These are phyloP conservation scores for Poeciliopsis gracilis DNA, from an alignment of 2,797 vertebrate genomes.

Conservation along the genomic window DNA sequence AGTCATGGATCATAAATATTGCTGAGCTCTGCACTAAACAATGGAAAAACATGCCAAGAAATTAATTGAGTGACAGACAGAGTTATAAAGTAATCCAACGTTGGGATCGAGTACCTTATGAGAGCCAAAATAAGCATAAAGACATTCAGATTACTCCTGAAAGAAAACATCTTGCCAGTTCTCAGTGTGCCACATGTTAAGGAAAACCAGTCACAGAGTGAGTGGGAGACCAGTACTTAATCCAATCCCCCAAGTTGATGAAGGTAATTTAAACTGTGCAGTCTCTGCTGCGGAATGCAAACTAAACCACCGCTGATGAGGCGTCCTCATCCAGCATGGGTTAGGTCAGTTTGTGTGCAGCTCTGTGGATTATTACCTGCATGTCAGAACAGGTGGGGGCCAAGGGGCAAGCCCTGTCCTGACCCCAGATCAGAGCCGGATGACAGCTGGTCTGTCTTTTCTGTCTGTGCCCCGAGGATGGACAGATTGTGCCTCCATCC, in stretches of 20 bases:
- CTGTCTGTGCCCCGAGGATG: slow-evolving; percentile 39
- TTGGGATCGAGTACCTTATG: neutral
- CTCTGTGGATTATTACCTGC: slow-evolving; percentile 50
- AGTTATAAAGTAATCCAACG: neutral
- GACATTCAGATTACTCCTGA: neutral
- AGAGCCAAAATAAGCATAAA: neutral
- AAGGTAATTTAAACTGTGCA: neutral
- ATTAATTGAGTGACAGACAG: neutral
- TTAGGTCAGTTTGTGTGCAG: slow-evolving; percentile 17
- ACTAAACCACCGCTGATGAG: neutral
- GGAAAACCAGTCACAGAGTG: neutral
- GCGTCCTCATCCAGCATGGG: neutral
- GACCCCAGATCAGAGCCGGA: slow-evolving; percentile 52
- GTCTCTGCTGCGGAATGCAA: neutral
- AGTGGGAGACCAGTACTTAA: neutral
- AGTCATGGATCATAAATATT: neutral
- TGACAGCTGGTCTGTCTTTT: slow-evolving; percentile 60
- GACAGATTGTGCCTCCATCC: slow-evolving; percentile 14
- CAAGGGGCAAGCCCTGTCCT: slow-evolving; percentile 28
- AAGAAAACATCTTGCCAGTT: too few species aligned
- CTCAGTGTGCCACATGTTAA: neutral
- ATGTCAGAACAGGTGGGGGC: slow-evolving; percentile 61
- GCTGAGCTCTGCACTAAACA: neutral
- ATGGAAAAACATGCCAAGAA: neutral
- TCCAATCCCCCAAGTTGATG: neutral